Evolutionary conservation across 2,888 invertebrate genomes (phyloP), one percentile per base, ranked within the genome.

Genomic region (Rotaria sp.): DNA sequence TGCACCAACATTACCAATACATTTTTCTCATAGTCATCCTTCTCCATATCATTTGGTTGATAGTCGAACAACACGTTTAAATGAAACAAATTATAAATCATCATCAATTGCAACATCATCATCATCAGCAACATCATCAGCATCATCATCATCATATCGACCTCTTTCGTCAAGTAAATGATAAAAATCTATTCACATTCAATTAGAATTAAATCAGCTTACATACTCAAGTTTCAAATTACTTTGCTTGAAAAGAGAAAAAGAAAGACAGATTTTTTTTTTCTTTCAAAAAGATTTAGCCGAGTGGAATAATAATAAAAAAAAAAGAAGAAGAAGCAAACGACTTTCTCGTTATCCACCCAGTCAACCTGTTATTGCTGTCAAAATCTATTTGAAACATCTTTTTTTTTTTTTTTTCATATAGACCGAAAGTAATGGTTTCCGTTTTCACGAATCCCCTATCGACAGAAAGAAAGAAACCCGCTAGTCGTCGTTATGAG

Each of bases 191-290:
- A 67, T 35, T 67, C 67, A 67, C 67, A 67, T 67, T 67, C 67
- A 67, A 67, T 67, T 67, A 67, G 67, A 67, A 67, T 38, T 35
- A 67, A 67, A 67, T 67, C 67, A 67, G 67, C 67, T 67, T 67
- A 67, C 67, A 67, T 67, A 67, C 67, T 67, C 67, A 67, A 67
- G 35, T 67, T 67, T 67, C 67, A 67, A 67, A 67, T 67, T 67
- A 67, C 67, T 67, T 35, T 67, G 15, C 35, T 35, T 30, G 30
- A 18, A 30, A 18, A 35, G 35, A 67, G 67, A 67, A 67, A 67
- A 67, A 67, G 67, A 67, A 67, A 67, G 67, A 67, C 67, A 67
- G 67, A 35, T 67, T 67, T 67, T 30, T 67, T 67, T 67, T 18
- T 15, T 35, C n/a, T n/a, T 59, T 59, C n/a, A 59, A 26, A 67